Evolutionary conservation across 2,888 invertebrate genomes (phyloP).

Genomic region (Ophion slaviceki): DNA sequence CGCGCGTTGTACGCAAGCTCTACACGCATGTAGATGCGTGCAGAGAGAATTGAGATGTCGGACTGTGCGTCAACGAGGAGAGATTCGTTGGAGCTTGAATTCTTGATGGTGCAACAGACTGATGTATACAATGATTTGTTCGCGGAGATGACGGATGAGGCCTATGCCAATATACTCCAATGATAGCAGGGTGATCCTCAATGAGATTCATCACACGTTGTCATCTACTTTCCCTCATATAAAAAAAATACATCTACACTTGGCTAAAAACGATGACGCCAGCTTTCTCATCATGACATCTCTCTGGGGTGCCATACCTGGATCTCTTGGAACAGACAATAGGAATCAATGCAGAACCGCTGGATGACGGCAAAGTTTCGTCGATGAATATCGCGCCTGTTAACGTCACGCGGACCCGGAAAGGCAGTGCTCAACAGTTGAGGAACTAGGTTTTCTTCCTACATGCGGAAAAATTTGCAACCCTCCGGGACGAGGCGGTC

Average conservation of each 20-base stretch:
- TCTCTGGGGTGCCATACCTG: too few relatives aligned
- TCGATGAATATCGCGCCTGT: neutral
- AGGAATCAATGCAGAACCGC: too few relatives aligned
- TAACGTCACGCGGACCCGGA: neutral
- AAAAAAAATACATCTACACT: neutral
- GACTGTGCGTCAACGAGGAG: slow-evolving; percentile 8
- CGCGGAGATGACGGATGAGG: slow-evolving; percentile 58
- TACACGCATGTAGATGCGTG: neutral
- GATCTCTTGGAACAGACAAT: too few relatives aligned
- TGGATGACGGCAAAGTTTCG: too few relatives aligned
- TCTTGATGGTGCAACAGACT: slow-evolving; percentile 49
- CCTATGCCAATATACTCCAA: neutral
- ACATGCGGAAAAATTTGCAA: neutral
- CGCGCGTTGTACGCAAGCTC: slow-evolving; percentile 18
- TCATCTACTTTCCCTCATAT: neutral
- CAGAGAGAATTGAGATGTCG: slow-evolving; percentile 18
- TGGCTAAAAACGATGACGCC: neutral
- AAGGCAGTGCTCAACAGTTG: neutral
- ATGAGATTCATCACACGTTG: slow-evolving; percentile 10
- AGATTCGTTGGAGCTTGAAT: slow-evolving; percentile 59
- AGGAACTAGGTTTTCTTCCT: neutral
- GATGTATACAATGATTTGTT: slow-evolving; percentile 58
- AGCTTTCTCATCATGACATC: too few relatives aligned
- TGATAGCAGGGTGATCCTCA: slow-evolving; percentile 27
- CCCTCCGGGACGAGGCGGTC: neutral